A percentile compares a stretch with the other conserved stretches of the same genome.
Evolutionary conservation across 2,797 vertebrate genomes (phyloP).

Genomic region (Sebastes trivittatus): DNA sequence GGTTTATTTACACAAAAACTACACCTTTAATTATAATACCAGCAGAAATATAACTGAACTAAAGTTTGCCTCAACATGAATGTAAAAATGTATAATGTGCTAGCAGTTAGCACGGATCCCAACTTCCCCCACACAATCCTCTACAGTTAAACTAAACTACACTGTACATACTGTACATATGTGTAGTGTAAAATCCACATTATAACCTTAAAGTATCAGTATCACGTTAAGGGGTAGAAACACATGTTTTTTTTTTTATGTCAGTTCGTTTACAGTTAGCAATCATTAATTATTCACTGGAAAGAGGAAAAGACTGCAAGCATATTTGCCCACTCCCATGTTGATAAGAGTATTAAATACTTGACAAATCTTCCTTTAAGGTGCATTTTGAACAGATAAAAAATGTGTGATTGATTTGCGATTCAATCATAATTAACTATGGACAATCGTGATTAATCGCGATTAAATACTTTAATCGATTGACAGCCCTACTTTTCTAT

Average conservation of each 20-base stretch:
- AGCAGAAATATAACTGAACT: not conserved
- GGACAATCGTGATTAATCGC: too few relatives aligned
- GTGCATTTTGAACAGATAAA: too few relatives aligned
- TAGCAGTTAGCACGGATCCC: not conserved
- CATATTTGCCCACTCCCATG: too few relatives aligned
- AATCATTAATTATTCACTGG: not conserved
- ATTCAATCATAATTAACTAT: too few relatives aligned
- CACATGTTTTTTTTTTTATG: not conserved
- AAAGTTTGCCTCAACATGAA: not conserved
- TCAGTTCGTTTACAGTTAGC: not conserved
- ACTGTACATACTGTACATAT: not conserved
- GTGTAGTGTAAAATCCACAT: not conserved
- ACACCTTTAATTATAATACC: not conserved
- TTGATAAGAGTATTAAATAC: too few relatives aligned
- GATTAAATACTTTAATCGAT: too few relatives aligned
- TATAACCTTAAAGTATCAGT: fast-evolving
- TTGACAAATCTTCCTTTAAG: too few relatives aligned
- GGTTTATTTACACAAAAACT: not conserved
- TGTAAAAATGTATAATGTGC: too few relatives aligned
- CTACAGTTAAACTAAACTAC: not conserved
- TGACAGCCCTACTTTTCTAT: too few relatives aligned
- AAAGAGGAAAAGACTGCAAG: too few relatives aligned
- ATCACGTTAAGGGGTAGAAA: not conserved
- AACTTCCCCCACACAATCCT: not conserved
- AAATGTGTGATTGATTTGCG: too few relatives aligned